A percentile compares a stretch with the other conserved stretches of the same genome.
These are phyloP conservation scores for Balaeniceps rex DNA, from an alignment of 2,113 vertebrate genomes.

Conservation along the genomic window DNA sequence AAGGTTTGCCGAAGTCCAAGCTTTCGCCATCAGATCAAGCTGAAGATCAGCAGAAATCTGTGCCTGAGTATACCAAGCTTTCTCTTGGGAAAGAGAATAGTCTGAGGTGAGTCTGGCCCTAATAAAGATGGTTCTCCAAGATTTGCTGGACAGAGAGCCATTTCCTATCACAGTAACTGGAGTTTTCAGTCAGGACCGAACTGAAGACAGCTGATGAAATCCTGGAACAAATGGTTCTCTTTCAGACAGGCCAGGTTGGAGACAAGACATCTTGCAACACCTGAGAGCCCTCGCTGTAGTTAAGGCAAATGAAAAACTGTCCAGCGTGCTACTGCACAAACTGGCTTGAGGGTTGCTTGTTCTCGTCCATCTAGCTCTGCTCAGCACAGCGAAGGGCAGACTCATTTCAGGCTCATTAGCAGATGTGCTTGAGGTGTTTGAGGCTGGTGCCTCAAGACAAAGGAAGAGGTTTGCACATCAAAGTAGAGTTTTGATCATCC, in stretches of 20 bases:
- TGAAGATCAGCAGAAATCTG: neutral
- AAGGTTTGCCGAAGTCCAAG: neutral
- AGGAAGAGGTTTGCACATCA: constrained; percentile 26
- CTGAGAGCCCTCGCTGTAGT: neutral
- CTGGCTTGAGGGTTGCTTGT: neutral
- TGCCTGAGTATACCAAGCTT: neutral
- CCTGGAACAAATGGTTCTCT: neutral
- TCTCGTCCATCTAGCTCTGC: neutral
- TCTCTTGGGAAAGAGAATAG: neutral
- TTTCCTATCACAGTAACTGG: neutral
- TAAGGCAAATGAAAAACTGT: neutral
- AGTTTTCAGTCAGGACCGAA: neutral
- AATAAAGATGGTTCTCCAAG: neutral
- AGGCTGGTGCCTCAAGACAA: neutral
- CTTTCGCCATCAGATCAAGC: neutral
- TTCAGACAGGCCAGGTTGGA: neutral
- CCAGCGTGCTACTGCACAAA: neutral
- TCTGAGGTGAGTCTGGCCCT: neutral
- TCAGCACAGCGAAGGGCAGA: neutral
- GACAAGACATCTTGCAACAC: neutral
- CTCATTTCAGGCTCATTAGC: neutral
- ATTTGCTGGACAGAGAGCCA: neutral
- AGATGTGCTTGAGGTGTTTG: constrained; percentile 31
- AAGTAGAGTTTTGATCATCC: constrained; percentile 42
- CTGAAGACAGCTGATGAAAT: neutral